Percentiles rank a stretch among this genome's conserved stretches.
Conservation (phyloP, 1,140 invertebrate species). For the Acromyrmex charruanus region DNA sequence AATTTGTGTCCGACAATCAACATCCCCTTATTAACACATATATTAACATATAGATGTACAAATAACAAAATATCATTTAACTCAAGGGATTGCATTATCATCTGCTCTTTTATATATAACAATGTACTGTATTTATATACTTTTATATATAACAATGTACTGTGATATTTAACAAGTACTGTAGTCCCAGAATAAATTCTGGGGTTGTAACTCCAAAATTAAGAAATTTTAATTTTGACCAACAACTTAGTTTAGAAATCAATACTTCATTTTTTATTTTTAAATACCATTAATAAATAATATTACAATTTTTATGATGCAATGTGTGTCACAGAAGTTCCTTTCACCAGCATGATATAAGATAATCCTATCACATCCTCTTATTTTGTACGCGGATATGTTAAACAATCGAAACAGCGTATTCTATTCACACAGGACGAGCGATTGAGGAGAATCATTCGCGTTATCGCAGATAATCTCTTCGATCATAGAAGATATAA, state of each 20-base stretch:
- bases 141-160: not conserved
- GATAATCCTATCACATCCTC: conserved; percentile 9
- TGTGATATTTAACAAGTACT: too few species aligned
- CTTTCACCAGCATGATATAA: not conserved
- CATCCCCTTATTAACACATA: too few species aligned
- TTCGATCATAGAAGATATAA: conserved; percentile 63
- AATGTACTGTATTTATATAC: too few species aligned
- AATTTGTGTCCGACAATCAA: too few species aligned
- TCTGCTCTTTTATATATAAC: not conserved
- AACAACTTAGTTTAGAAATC: not conserved
- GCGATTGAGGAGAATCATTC: conserved; percentile 29
- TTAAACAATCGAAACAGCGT: conserved; percentile 19
- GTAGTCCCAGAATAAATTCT: not conserved
- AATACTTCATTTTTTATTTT: not conserved
- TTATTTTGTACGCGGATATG: conserved; percentile 3
- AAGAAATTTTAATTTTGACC: not conserved
- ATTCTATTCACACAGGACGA: not conserved
- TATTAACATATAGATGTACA: too few species aligned
- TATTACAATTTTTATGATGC: not conserved
- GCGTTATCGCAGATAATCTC: conserved; percentile 64
- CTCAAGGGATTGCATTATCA: too few species aligned
- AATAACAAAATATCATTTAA: too few species aligned
- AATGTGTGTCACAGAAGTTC: not conserved
- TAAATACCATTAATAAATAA: not conserved
- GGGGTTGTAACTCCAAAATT: not conserved